A percentile compares a stretch with the other conserved stretches of the same genome.
Conservation (phyloP, 2,888 invertebrate species). For the Callyntrura sp. region DNA sequence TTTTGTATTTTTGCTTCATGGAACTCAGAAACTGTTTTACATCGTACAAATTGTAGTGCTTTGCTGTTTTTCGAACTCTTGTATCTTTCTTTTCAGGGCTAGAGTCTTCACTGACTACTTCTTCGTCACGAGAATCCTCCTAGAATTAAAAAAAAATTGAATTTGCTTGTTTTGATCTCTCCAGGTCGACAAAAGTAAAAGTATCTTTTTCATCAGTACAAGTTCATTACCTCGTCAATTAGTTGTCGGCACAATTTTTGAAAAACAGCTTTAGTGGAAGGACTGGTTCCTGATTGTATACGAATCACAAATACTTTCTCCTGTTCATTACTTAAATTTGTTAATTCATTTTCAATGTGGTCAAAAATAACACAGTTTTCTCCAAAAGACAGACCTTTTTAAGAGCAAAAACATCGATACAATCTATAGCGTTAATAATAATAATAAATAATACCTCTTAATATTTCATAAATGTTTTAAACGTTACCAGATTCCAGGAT, state of each 20-base stretch:
- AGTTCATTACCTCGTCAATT: slow-evolving; percentile 37
- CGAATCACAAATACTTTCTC: slow-evolving; percentile 51
- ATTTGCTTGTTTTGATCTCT: not conserved
- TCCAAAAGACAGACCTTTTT: slow-evolving; percentile 70
- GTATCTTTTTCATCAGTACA: not conserved
- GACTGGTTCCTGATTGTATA: slow-evolving; percentile 50
- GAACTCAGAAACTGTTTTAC: slow-evolving; percentile 41
- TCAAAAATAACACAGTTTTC: slow-evolving; percentile 78
- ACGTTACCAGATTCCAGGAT: slow-evolving; percentile 71
- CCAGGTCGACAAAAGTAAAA: too few species aligned
- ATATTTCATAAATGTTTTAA: too few species aligned
- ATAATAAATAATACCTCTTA: not conserved
- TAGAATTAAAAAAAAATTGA: not conserved
- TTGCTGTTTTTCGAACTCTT: slow-evolving; percentile 1
- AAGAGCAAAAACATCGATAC: not conserved
- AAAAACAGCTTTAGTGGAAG: slow-evolving; percentile 68
- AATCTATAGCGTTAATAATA: not conserved
- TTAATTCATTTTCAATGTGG: slow-evolving; percentile 53
- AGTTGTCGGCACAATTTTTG: slow-evolving; percentile 66
- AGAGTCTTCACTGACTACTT: slow-evolving; percentile 20
- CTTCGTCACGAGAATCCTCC: slow-evolving; percentile 20
- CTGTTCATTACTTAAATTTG: too few species aligned
- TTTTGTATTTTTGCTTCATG: slow-evolving; percentile 34
- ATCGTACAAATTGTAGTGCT: slow-evolving; percentile 64
- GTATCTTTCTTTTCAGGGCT: not conserved